Base-by-base conservation (phyloP, 2,888 invertebrate genomes). In the Eledone cirrhosa region DNA sequence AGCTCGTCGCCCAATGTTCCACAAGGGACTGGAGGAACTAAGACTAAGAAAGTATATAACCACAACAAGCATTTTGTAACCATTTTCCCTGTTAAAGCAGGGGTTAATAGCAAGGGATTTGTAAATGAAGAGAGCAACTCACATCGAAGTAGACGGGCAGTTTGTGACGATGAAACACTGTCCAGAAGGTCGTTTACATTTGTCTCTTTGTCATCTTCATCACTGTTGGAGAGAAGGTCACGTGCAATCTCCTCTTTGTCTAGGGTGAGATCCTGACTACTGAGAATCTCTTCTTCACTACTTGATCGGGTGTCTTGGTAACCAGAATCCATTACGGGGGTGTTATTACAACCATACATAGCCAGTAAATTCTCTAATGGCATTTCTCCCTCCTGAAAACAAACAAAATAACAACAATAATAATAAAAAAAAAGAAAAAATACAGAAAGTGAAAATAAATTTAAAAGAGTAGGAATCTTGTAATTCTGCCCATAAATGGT, bases 301-400 rank as follows among this genome's bases (percentile, higher is more conserved):
- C 90, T 90, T 8, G 89, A 90, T n/a, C 89, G 85, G 27, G 88
- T 86, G 24, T 87, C 86, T 53, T 81, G 84, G 79, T 75, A 63
- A 76, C 59, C 19, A 80, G 79, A 29, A 77, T 77, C 27, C 65
- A 78, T 78, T 22, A 82, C 80, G 47, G 79, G 80, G 27, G 80
- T 83, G 69, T 81, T 78, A 80, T 84, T 85, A 41, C 41, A 41
- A 1, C 86, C 85, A 81, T 98, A 98, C 91, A 97, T 93, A 19
- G 96, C 96, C 86, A 98, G 92, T 80, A 98, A 92, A 89, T 97
- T 96, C 89, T 97, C 97, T 85, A 98, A 93, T 82, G 98, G 98
- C 96, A 98, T 98, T 92, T 98, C 97, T 90, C 97, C 95, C 92
- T 97, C 97, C 93, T 94, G 89, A 24, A 85, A 85, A 59, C 82